Conservation (phyloP, 2,113 vertebrate genomes). For the Aegotheles bennettii region DNA sequence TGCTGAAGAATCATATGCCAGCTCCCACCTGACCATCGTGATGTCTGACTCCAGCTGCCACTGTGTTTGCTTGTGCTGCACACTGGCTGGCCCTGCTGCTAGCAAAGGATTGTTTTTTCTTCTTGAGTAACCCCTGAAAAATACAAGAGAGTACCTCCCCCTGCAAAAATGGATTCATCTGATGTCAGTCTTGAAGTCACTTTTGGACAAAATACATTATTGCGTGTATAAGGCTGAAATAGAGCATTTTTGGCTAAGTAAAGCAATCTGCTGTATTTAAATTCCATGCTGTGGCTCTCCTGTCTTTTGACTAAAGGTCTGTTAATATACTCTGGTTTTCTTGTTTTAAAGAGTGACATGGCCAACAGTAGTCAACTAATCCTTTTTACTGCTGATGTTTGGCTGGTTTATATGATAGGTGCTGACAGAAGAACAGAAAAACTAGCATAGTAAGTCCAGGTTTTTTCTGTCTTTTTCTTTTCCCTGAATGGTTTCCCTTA, state of each 20-base stretch:
- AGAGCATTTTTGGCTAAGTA: background rate
- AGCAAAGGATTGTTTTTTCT: background rate
- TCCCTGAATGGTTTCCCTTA: background rate
- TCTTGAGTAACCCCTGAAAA: background rate
- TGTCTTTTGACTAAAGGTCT: background rate
- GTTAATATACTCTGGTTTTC: background rate
- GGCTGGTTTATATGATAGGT: background rate
- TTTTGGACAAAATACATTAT: background rate
- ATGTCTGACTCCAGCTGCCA: background rate
- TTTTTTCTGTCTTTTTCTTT: background rate
- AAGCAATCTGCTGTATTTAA: background rate
- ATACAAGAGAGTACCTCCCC: background rate
- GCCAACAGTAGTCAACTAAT: background rate
- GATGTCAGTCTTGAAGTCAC: background rate
- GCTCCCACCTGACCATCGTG: background rate
- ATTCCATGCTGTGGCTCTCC: background rate
- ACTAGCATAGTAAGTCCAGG: background rate
- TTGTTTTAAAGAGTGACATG: background rate
- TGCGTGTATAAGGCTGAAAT: accelerated
- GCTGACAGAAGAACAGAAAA: background rate
- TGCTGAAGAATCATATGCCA: background rate
- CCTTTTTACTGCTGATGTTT: background rate
- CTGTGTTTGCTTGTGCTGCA: background rate
- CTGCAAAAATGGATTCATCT: background rate
- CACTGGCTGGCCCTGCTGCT: background rate